A percentile compares a stretch with the other conserved stretches of the same genome.
Conservation (phyloP, 2,888 invertebrate genomes). For the Trichogramma evanescens region DNA sequence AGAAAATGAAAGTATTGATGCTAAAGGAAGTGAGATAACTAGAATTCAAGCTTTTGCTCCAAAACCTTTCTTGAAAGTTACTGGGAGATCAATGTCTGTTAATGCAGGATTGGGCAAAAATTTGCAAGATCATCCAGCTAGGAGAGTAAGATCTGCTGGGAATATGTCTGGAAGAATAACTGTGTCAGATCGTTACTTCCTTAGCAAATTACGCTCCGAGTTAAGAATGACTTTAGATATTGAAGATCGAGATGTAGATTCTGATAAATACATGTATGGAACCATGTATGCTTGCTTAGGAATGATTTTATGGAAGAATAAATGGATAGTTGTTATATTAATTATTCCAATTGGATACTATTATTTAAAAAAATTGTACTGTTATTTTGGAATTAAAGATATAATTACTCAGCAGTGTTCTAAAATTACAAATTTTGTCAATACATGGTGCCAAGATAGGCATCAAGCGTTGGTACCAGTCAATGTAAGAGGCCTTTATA, state of each 20-base stretch:
- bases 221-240: slow-evolving; percentile 36
- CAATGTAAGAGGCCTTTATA: slow-evolving; percentile 69
- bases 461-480: slow-evolving; percentile 66
- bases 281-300: slow-evolving; percentile 75
- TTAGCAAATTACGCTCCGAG: slow-evolving; percentile 37
- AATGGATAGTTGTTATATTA: slow-evolving; percentile 72
- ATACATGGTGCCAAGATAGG: slow-evolving; percentile 60
- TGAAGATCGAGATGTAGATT: slow-evolving; percentile 35
- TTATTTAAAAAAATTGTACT: slow-evolving; percentile 52
- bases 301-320: slow-evolving; percentile 80
- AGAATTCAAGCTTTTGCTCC: slow-evolving; percentile 5
- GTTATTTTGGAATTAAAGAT: slow-evolving; percentile 47
- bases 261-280: slow-evolving; percentile 60
- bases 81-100: slow-evolving; percentile 36
- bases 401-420: slow-evolving; percentile 38
- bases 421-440: slow-evolving; percentile 45
- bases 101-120: slow-evolving; percentile 31
- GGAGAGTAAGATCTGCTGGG: slow-evolving; percentile 21
- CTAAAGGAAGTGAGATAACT: slow-evolving; percentile 5
- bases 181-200: slow-evolving; percentile 35
- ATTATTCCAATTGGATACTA: slow-evolving; percentile 71
- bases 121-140: slow-evolving; percentile 10
- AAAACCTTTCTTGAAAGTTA: slow-evolving; percentile 23
- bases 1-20: slow-evolving; percentile 8
- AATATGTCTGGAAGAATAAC: slow-evolving; percentile 18